Conservation (phyloP, 2,113 vertebrate species). For the Fregata magnificens region DNA sequence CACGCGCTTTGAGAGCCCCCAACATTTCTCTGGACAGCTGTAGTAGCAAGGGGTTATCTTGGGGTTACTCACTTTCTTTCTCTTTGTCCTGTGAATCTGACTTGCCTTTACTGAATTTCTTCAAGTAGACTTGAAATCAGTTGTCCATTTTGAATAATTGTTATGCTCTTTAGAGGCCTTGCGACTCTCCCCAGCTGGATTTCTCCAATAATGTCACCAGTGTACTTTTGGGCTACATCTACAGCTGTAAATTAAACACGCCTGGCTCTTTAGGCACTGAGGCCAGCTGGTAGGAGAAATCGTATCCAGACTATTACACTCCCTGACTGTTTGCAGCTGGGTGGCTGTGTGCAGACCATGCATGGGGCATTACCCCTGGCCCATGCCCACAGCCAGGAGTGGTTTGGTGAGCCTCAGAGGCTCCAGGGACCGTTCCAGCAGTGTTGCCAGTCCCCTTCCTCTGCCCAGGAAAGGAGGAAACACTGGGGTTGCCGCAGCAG, state of each 20-base stretch:
- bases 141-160: not conserved
- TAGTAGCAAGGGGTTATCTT: not conserved
- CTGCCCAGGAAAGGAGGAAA: not conserved
- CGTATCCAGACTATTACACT: not conserved
- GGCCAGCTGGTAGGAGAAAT: not conserved
- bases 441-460: not conserved
- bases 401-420: not conserved
- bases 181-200: not conserved
- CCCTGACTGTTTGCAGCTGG: not conserved
- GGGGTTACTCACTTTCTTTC: not conserved
- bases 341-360: not conserved
- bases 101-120: not conserved
- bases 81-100: not conserved
- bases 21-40: not conserved
- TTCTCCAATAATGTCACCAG: not conserved
- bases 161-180: not conserved
- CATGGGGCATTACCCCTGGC: not conserved
- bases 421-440: not conserved
- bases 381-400: not conserved
- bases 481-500: not conserved
- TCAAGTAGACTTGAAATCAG: not conserved
- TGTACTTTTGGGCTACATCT: not conserved
- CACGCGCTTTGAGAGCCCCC: not conserved
- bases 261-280: not conserved
- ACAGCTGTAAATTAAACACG: not conserved